phyloP scores from a whole-genome alignment of 2,797 vertebrate genomes.

The Stomatorhinus walkeri region DNA sequence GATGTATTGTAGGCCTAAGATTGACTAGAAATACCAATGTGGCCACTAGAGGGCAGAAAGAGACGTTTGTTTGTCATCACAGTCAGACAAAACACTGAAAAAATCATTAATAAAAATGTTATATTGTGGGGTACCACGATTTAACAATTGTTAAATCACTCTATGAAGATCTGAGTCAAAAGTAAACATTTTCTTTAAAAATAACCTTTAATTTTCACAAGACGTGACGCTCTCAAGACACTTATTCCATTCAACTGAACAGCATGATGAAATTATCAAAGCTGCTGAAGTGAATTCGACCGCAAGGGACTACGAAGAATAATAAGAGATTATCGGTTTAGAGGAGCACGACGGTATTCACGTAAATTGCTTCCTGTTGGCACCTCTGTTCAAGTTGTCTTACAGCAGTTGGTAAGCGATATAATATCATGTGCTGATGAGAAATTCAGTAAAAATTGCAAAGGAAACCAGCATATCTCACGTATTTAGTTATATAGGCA shows the following conservation, averaged over 20 bases:
- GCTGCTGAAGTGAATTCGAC: background rate
- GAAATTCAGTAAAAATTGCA: background rate
- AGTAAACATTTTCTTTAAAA: background rate
- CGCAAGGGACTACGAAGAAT: background rate
- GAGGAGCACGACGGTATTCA: background rate
- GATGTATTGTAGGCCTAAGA: background rate
- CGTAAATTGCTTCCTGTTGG: background rate
- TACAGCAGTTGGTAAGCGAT: background rate
- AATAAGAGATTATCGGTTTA: constrained; percentile 4
- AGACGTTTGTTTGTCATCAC: background rate
- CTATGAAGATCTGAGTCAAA: background rate
- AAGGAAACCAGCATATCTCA: background rate
- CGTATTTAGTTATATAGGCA: background rate
- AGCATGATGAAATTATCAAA: background rate
- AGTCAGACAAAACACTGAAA: background rate
- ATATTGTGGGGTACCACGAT: background rate
- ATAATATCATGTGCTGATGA: background rate
- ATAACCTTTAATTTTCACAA: background rate
- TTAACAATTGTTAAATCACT: background rate
- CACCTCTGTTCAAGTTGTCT: background rate
- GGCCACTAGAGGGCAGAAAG: background rate
- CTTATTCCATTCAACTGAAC: background rate
- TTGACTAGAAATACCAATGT: background rate
- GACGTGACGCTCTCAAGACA: background rate
- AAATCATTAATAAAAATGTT: background rate